These are phyloP conservation scores for Lochmaea crataegi DNA, from an alignment of 2,888 invertebrate genomes.

Conservation along the genomic window DNA sequence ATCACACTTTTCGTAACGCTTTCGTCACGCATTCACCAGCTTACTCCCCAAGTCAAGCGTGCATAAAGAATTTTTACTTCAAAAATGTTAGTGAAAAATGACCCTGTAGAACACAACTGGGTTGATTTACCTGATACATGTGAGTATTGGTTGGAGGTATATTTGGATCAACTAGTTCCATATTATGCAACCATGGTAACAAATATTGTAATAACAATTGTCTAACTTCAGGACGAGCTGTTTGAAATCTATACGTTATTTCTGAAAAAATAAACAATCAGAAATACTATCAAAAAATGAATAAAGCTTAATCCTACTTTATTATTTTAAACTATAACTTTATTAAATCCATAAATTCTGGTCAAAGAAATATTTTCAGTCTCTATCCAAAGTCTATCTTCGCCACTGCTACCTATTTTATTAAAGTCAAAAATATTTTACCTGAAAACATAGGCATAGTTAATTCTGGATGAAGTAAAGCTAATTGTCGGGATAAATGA, in stretches of 20 bases:
- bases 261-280: conserved; percentile 72
- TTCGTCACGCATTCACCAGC: too few relatives aligned
- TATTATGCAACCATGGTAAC: conserved; percentile 97
- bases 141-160: conserved; percentile 86
- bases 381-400: too few relatives aligned
- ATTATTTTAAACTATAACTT: too few relatives aligned
- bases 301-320: too few relatives aligned
- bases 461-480: conserved; percentile 94
- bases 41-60: too few relatives aligned
- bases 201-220: conserved; percentile 92
- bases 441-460: conserved; percentile 99
- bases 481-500: conserved; percentile 91
- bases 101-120: too few relatives aligned
- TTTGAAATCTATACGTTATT: conserved; percentile 96
- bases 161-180: conserved; percentile 97
- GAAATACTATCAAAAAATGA: conserved; percentile 8
- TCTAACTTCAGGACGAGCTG: conserved; percentile 92
- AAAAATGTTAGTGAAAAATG: too few relatives aligned
- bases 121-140: conserved; percentile 79
- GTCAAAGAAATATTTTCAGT: background rate
- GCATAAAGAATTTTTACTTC: too few relatives aligned
- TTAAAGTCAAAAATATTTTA: conserved; percentile 60
- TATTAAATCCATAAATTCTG: background rate
- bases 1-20: too few relatives aligned
- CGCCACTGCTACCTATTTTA: background rate